Base-by-base conservation (phyloP, 30 jellyfish, hydroid and myxozoan genomes). In the Hydractinia echinata region DNA sequence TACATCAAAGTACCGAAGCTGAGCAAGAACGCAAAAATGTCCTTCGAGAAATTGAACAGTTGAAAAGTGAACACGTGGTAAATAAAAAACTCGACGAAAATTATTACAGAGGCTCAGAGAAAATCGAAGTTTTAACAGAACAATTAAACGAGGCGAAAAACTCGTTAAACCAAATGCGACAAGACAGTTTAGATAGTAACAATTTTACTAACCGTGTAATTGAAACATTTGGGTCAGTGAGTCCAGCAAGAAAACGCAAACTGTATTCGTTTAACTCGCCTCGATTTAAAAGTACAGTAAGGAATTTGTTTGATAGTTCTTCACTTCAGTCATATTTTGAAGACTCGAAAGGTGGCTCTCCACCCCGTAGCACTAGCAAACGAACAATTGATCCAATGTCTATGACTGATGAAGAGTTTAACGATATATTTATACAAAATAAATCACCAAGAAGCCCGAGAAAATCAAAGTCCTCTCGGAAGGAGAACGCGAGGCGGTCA, bases 131-230 rank as follows among this genome's bases (percentile, higher is more conserved):
- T 10, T 61, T 90, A 56, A 79, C 81, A 48, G 94, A 90, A 21
- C 79, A 68, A 72, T 72, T 90, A 15, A 86, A 81, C 55, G 97
- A 90, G 73, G 97, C 97, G 16, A 90, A 81, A 78, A 73, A 67
- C 71, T 79, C 95, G 10, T 77, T 90, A 20, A 86, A 70, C 19
- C 89, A 89, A 19, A 83, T 90, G 16, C 53, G 83, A 88, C 89
- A 82, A 53, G 92, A 88, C 20, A 82, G 73, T 67, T 14, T 88
- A 66, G 96, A 88, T 58, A 68, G 72, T 48, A 82, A 92, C 56
- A 19, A 71, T 66, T 82, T 88, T 54, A 82, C 85, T n/a, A 61
- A 54, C 19, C 81, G 82, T 61, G 71, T 54, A 53, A 76, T 69
- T 20, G 82, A 76, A 72, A 67, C 93, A 83, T 88, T 70, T 51